Percentiles rank a stretch among this genome's conserved stretches.
phyloP scores from a whole-genome alignment of 2,888 invertebrate species.

The Hipparchia sbordonii region DNA sequence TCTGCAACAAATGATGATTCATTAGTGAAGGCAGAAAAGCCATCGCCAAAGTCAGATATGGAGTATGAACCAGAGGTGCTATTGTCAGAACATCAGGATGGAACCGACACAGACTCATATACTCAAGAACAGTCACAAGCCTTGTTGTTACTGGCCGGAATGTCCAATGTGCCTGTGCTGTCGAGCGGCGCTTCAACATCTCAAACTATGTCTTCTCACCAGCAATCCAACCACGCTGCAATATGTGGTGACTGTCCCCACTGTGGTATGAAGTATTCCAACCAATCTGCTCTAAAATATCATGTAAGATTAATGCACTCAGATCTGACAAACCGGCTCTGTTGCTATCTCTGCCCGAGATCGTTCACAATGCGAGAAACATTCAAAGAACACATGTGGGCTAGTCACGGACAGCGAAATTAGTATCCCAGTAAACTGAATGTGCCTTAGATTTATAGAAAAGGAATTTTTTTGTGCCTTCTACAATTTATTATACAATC shows the following conservation, averaged over 20 bases:
- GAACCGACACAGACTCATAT: slow-evolving; percentile 65
- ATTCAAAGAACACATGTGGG: slow-evolving; percentile 87
- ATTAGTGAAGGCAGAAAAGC: slow-evolving; percentile 70
- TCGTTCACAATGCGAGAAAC: slow-evolving; percentile 87
- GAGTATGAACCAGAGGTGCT: slow-evolving; percentile 79
- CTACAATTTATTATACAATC: slow-evolving; percentile 34
- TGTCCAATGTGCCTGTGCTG: slow-evolving; percentile 64
- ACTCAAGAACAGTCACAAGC: slow-evolving; percentile 71
- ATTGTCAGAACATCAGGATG: slow-evolving; percentile 74
- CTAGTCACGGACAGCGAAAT: slow-evolving; percentile 85
- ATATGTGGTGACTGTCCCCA: slow-evolving; percentile 86
- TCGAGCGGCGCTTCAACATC: slow-evolving; percentile 70
- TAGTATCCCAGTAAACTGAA: slow-evolving; percentile 53
- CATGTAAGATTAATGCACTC: slow-evolving; percentile 87
- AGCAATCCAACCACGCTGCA: slow-evolving; percentile 77
- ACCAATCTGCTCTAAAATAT: slow-evolving; percentile 87
- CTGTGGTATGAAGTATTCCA: slow-evolving; percentile 86
- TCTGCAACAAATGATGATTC: slow-evolving; percentile 57
- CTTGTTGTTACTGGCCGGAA: slow-evolving; percentile 66
- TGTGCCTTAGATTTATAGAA: slow-evolving; percentile 61
- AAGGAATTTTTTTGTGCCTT: slow-evolving; percentile 35
- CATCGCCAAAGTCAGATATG: slow-evolving; percentile 73
- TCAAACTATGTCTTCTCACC: slow-evolving; percentile 62
- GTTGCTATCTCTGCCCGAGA: slow-evolving; percentile 87
- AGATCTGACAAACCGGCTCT: slow-evolving; percentile 85